Evolutionary conservation across 2,888 invertebrate species (phyloP).

Genomic region (Pantelozetes paolii): DNA sequence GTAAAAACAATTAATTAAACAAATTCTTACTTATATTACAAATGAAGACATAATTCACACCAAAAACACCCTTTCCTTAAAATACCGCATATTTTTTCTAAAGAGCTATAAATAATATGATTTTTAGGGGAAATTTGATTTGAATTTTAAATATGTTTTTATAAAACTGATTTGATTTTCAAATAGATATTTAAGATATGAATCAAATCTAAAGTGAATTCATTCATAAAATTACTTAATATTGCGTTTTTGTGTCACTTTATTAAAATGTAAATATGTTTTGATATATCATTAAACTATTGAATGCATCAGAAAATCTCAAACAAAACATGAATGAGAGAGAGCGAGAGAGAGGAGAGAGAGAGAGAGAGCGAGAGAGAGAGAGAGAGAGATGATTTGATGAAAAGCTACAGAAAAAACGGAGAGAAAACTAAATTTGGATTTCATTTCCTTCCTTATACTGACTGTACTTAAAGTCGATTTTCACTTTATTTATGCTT

Average conservation of each 20-base stretch:
- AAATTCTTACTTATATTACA: too few species aligned
- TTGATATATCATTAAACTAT: slow-evolving; percentile 6
- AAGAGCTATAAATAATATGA: too few species aligned
- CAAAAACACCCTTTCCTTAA: too few species aligned
- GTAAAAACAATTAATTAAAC: too few species aligned
- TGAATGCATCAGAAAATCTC: background rate
- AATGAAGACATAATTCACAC: too few species aligned
- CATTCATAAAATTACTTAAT: background rate
- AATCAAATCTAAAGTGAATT: background rate
- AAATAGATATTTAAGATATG: background rate
- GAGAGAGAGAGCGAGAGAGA: slow-evolving; percentile 12
- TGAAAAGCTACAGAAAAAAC: background rate
- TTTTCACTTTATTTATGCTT: background rate
- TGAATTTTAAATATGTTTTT: too few species aligned
- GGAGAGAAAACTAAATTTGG: background rate
- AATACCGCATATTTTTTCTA: too few species aligned
- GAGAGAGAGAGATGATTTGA: background rate
- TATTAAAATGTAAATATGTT: slow-evolving; percentile 28
- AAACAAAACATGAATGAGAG: too few species aligned
- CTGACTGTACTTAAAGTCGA: background rate
- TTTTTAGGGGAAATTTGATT: too few species aligned
- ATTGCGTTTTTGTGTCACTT: background rate
- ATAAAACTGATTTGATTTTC: background rate
- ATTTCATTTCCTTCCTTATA: background rate
- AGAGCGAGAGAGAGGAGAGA: slow-evolving; percentile 12